Conservation (phyloP, 2,888 invertebrate genomes). For the Lasioglossum figueresi region DNA sequence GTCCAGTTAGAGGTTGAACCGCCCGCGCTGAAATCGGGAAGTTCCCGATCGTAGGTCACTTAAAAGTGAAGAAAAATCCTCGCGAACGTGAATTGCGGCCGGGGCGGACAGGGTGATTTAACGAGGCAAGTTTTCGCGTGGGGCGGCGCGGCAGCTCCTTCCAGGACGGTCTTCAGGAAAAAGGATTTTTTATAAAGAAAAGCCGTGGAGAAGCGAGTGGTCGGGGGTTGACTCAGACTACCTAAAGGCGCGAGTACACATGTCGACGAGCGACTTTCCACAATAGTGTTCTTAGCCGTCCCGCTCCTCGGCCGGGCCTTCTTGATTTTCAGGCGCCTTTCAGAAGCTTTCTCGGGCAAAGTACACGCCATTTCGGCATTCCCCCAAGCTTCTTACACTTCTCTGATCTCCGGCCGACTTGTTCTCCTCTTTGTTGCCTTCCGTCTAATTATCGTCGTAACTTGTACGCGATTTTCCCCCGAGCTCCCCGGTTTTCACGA, state of each 20-base stretch:
- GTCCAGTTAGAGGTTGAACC: not conserved
- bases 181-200: slow-evolving; percentile 62
- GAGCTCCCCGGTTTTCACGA: slow-evolving; percentile 20
- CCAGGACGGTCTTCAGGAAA: slow-evolving; percentile 51
- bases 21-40: not conserved
- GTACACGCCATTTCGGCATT: slow-evolving; percentile 59
- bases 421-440: slow-evolving; percentile 42
- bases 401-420: slow-evolving; percentile 53
- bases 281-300: slow-evolving; percentile 58
- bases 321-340: slow-evolving; percentile 61
- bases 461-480: slow-evolving; percentile 47
- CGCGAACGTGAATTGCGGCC: not conserved
- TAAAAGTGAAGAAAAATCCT: slow-evolving; percentile 16
- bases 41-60: slow-evolving; percentile 16
- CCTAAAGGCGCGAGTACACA: slow-evolving; percentile 67
- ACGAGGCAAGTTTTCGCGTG: slow-evolving; percentile 61
- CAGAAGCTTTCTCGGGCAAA: slow-evolving; percentile 54
- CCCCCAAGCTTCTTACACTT: slow-evolving; percentile 47
- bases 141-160: slow-evolving; percentile 25
- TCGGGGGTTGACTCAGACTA: slow-evolving; percentile 49
- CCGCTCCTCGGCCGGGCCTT: slow-evolving; percentile 38
- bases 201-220: not conserved
- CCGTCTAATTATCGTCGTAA: slow-evolving; percentile 60
- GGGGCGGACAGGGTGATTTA: slow-evolving; percentile 48
- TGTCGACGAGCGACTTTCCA: slow-evolving; percentile 52